Evolutionary conservation across 1,140 invertebrate species (phyloP), one percentile per base, ranked within the genome.

Genomic region (Bactericera cockerelli): DNA sequence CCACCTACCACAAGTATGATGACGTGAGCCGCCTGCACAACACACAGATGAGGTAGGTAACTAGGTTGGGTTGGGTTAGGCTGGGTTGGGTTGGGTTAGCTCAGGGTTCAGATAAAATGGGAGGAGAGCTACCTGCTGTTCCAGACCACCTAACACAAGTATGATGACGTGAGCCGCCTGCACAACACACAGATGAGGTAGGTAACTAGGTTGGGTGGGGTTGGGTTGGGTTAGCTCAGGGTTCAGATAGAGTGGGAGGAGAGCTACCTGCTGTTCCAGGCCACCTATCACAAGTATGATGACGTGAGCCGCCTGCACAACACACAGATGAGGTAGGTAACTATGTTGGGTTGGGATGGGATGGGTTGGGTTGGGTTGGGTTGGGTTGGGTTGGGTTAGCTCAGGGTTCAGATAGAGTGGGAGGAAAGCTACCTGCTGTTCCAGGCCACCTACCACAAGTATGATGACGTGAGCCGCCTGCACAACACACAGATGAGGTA

Each of bases 101-200:
- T 92, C 31, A 78, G 82, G 11, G 81, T 91, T 8, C 83, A 89
- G 63, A 77, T 93, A 1, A 87, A 92, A 68, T 91, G 88, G 87
- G 80, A 84, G 63, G 87, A 91, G 67, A 87, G 84, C 33, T 84
- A 89, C 64, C 74, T 91, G 39, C 77, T 93, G 8, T 88, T 89
- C 70, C 84, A 87, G 68, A 84, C 87, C 42, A 87, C 84, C 53
- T 93, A 91, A 70, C 85, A 89, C 72, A 86, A 87, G 66, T 87
- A 89, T 68, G 89, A 93, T 70, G 87, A 91, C 70, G 81, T 91
- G 22, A 82, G 80, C 61, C 76, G 87, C 59, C 75, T 88, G 57
- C 89, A 93, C 70, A 87, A 87, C 70, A 85, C 87, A 67, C 88
- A 93, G 71, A 91, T 91, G 88, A 83, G 84, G 81, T 81, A 72